These are phyloP conservation scores for Tortricodes alternella DNA, from an alignment of 2,888 invertebrate genomes.

Conservation along the genomic window DNA sequence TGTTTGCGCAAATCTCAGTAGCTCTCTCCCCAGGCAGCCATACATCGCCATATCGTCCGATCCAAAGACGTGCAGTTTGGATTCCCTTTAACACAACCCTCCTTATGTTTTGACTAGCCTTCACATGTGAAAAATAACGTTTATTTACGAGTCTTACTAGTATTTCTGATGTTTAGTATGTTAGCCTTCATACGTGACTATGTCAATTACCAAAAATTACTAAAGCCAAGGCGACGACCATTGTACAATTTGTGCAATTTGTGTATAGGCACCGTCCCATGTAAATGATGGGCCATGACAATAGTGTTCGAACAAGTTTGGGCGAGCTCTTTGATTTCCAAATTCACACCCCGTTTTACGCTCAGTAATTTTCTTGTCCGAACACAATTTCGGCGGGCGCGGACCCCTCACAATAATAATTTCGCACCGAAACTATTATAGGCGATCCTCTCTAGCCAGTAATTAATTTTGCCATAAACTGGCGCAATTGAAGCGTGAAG, in stretches of 20 bases:
- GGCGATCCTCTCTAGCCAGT: conserved; percentile 79
- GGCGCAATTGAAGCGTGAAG: conserved; percentile 80
- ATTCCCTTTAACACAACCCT: conserved; percentile 15
- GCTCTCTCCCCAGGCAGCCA: conserved; percentile 71
- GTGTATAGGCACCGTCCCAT: conserved; percentile 71
- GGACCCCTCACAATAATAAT: conserved; percentile 79
- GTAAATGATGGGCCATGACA: conserved; percentile 75
- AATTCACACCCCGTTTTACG: conserved; percentile 82
- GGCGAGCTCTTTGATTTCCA: conserved; percentile 76
- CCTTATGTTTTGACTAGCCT: conserved; percentile 4
- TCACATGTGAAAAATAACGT: background rate
- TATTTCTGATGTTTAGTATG: too few relatives aligned
- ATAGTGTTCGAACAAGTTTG: conserved; percentile 68
- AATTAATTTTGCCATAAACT: conserved; percentile 81
- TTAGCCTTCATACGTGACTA: conserved; percentile 23
- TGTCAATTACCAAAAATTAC: conserved; percentile 38
- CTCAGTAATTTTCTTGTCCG: conserved; percentile 83
- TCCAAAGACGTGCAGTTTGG: conserved; percentile 19
- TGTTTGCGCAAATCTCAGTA: conserved; percentile 72
- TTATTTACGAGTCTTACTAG: too few relatives aligned
- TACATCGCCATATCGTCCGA: conserved; percentile 68
- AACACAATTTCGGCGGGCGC: conserved; percentile 73
- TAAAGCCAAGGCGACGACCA: conserved; percentile 56
- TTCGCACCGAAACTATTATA: conserved; percentile 79
- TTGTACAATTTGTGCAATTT: conserved; percentile 56